Evolutionary conservation across 2,797 vertebrate species (phyloP).

Genomic region (Hirundo rustica): DNA sequence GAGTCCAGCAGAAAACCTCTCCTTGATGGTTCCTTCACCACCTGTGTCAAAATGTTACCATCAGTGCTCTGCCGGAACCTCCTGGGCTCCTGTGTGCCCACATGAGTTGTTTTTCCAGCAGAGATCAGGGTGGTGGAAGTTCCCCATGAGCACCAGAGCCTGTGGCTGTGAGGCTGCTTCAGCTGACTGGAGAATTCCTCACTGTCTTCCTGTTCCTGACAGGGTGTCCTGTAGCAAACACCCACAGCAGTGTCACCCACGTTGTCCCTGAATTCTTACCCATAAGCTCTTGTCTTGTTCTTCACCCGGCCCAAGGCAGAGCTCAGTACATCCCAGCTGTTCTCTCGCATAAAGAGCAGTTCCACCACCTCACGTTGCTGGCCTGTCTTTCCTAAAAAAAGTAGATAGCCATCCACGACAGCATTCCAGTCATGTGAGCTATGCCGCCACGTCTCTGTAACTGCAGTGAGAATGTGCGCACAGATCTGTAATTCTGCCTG

Average conservation of each 20-base stretch:
- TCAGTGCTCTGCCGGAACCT: neutral
- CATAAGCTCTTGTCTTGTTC: neutral
- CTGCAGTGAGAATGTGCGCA: neutral
- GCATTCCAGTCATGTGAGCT: neutral
- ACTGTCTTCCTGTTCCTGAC: neutral
- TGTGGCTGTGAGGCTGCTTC: neutral
- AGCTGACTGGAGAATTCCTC: neutral
- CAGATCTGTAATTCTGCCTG: neutral
- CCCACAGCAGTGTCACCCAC: neutral
- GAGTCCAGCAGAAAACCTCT: neutral
- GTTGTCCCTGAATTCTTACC: neutral
- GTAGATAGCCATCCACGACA: neutral
- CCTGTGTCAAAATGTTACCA: neutral
- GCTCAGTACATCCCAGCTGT: accelerated
- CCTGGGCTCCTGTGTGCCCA: neutral
- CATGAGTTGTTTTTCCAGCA: neutral
- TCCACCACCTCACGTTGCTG: neutral
- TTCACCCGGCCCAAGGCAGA: neutral
- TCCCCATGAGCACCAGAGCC: neutral
- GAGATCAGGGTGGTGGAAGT: neutral
- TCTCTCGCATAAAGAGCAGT: neutral
- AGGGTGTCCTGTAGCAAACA: neutral
- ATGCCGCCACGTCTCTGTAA: neutral
- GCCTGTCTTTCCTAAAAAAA: neutral
- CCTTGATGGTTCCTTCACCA: neutral